Base-by-base conservation (phyloP, 2,888 invertebrate species). In the Julus scanicus region DNA sequence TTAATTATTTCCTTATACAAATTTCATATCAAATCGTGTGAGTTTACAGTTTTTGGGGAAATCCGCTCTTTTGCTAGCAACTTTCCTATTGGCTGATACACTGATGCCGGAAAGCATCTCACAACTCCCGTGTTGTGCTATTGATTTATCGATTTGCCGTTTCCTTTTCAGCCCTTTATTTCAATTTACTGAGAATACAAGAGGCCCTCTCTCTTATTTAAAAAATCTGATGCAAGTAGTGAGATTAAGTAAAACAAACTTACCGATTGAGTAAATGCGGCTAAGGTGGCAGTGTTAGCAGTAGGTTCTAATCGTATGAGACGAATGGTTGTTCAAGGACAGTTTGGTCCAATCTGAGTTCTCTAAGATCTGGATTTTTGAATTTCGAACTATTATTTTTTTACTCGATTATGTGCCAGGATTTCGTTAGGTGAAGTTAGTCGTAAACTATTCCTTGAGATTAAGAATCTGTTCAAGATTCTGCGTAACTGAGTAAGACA, bases 101-200 rank as follows among this genome's bases (percentile, higher is more conserved):
- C 29, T 29, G 29, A 29, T 29, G 29, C 29, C 29, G 53, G 53
- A 17, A 53, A 3, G 53, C 53, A 15, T 53, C 15, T 17, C 53
- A 4, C 53, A 53, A 15, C 53, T 53, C 53, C 3, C 53, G 17
- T 53, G 53, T 53, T 53, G 53, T 17, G 3, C 11, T 53, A 53
- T 29, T 17, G 57, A 63, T n/a, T 63, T 63, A 63, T 63, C n/a
- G 57, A 63, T 63, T 63, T n/a, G 57, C n/a, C n/a, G 57, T n/a
- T n/a, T 63, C 57, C n/a, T 63, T 63, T 63, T 63, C 57, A 63
- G n/a, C n/a, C 57, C 6, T 63, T 63, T n/a, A n/a, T 63, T 63
- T 63, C 57, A 63, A 63, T 63, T 63, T 63, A n/a, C 57, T n/a
- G 5, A 63, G 6, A n/a, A 63, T 63, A 17, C 57, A 17, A 8